phyloP scores from a whole-genome alignment of 2,888 invertebrate genomes.

The Drosophila colorata region DNA sequence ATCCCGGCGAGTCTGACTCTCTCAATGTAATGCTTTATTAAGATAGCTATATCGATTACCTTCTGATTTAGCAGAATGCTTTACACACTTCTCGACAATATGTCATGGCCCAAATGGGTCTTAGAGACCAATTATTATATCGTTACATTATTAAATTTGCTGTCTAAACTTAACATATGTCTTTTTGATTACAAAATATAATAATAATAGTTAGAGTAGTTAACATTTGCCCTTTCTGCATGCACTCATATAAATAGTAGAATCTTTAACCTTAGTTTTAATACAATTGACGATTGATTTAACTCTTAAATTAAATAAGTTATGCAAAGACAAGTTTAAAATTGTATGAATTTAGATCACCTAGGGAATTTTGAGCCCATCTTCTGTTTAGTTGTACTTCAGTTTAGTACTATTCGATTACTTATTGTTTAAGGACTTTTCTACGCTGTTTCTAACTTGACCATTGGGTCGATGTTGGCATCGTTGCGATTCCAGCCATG shows the following conservation, averaged over 20 bases:
- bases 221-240: slow-evolving; percentile 1
- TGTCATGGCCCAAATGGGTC: background rate
- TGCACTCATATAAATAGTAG: background rate
- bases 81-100: background rate
- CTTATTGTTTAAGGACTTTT: background rate
- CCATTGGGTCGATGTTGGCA: slow-evolving; percentile 22
- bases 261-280: background rate
- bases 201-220: background rate
- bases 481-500: slow-evolving; percentile 55
- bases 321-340: background rate
- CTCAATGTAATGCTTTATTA: background rate
- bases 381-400: slow-evolving; percentile 13
- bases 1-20: too few species aligned
- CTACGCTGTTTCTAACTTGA: slow-evolving; percentile 32
- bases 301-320: background rate
- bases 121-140: background rate
- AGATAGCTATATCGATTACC: background rate
- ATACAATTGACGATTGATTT: slow-evolving; percentile 14
- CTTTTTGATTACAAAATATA: slow-evolving; percentile 7
- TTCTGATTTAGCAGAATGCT: background rate
- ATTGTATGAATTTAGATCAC: slow-evolving; percentile 3
- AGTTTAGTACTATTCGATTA: slow-evolving; percentile 19
- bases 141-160: background rate
- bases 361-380: background rate
- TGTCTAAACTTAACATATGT: slow-evolving; percentile 19